These are phyloP conservation scores for Drosophila planitibia DNA, from an alignment of 2,888 invertebrate species.

Conservation along the genomic window DNA sequence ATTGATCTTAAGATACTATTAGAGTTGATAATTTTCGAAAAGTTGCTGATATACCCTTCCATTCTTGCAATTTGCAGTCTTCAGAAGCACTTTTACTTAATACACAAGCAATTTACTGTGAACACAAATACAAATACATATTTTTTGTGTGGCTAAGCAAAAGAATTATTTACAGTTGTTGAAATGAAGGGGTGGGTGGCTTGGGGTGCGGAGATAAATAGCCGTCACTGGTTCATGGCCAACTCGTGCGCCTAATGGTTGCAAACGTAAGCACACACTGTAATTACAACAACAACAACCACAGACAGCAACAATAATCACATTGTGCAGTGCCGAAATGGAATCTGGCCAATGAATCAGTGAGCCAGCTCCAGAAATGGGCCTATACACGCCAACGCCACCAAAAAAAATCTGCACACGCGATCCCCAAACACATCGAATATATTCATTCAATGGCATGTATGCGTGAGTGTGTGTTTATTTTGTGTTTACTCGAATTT, in stretches of 20 bases:
- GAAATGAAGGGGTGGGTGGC: not conserved
- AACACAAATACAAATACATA: constrained; percentile 10
- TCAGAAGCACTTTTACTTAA: constrained; percentile 39
- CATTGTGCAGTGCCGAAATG: constrained; percentile 64
- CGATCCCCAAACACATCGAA: constrained; percentile 59
- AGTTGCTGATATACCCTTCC: not conserved
- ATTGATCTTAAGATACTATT: not conserved
- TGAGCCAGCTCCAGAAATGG: constrained; percentile 55
- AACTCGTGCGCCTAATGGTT: constrained; percentile 74
- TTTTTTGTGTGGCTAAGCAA: constrained; percentile 47
- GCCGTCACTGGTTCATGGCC: constrained; percentile 74
- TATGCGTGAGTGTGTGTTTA: constrained; percentile 2
- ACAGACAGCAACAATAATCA: constrained; percentile 39
- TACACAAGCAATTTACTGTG: constrained; percentile 8
- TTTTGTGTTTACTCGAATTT: constrained; percentile 13
- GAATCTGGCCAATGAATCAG: constrained; percentile 78
- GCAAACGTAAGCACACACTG: constrained; percentile 57
- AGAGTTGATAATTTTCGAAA: not conserved
- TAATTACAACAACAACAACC: constrained; percentile 55
- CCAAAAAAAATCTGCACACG: constrained; percentile 62
- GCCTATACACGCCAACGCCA: constrained; percentile 69
- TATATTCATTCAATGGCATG: constrained; percentile 17
- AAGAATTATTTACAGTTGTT: constrained; percentile 36
- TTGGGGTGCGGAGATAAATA: constrained; percentile 3
- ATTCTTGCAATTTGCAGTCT: not conserved